A percentile compares a stretch with the other conserved stretches of the same genome.
phyloP scores from a whole-genome alignment of 2,113 vertebrate genomes.

The Ceuthmochares aereus region DNA sequence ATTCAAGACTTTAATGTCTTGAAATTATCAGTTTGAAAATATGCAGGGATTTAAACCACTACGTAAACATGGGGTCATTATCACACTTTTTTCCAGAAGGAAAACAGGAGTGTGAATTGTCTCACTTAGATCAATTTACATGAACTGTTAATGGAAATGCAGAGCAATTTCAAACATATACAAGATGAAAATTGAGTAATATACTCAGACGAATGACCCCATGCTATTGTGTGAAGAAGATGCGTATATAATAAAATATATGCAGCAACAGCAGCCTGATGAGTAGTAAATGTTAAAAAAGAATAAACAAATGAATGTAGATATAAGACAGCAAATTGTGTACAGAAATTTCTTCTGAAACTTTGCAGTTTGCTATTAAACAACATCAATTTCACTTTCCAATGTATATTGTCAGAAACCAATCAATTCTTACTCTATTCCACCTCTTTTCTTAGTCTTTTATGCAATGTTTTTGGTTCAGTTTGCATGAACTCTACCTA shows the following conservation, averaged over 20 bases:
- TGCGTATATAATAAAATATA: not conserved
- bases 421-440: not conserved
- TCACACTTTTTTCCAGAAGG: not conserved
- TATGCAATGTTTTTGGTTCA: not conserved
- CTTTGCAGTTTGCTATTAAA: not conserved
- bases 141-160: not conserved
- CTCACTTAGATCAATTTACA: not conserved
- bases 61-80: not conserved
- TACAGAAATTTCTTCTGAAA: not conserved
- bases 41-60: not conserved
- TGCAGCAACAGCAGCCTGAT: not conserved
- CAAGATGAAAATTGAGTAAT: not conserved
- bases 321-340: not conserved
- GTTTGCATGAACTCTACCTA: not conserved
- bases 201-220: not conserved
- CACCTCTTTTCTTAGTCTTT: not conserved
- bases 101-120: not conserved
- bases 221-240: not conserved
- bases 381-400: not conserved
- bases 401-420: not conserved
- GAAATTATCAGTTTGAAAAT: not conserved
- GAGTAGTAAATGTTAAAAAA: not conserved
- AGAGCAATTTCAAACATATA: not conserved
- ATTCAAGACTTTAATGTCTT: not conserved
- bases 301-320: rapidly evolving